Base-by-base conservation (phyloP, 2,888 invertebrate species). In the Noctua comes region DNA sequence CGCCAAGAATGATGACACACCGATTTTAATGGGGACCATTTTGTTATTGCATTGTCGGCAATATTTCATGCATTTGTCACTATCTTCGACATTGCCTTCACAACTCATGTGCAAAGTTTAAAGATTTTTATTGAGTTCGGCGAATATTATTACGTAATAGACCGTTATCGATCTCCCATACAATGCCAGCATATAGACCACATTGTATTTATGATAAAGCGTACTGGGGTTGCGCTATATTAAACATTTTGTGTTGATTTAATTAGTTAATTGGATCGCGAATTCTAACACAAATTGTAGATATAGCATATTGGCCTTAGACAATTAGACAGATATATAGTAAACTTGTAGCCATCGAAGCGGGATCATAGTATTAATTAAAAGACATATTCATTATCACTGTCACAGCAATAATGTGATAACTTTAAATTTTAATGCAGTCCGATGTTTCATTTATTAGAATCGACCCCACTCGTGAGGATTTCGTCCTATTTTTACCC, bases 231-330 rank as follows among this genome's bases (percentile, higher is more conserved):
- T 93, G 90, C 92, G 95, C 95, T 95, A 92, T 95, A 91, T 94
- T 94, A 90, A 92, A 93, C 85, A 91, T 95, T 95, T 95, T 96
- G 95, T 96, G 95, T 96, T 94, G 89, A 89, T 82, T 90, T 87
- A 6, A 59, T 59, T 59, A 77, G 82, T 82, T 79, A 84, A 75
- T 85, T 88, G 84, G 81, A 86, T 90, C 87, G 90, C 86, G 78
- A 90, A 88, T 91, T 93, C 92, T 92, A 93, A 95, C 96, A 96
- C 96, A 95, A 94, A 94, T 95, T 95, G 94, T 95, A 96, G 95
- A 96, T 96, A 95, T 95, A 95, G 96, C 96, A 91, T 92, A 92
- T 93, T 93, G 94, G 96, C 96, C 96, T 96, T 96, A 96, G 96
- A 92, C 72, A 84, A 90, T 93, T 95, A 95, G 95, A 93, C 93